Percentiles rank a stretch among this genome's conserved stretches.
phyloP scores from a whole-genome alignment of 2,888 invertebrate species.

The Caenorhabditis sp. region DNA sequence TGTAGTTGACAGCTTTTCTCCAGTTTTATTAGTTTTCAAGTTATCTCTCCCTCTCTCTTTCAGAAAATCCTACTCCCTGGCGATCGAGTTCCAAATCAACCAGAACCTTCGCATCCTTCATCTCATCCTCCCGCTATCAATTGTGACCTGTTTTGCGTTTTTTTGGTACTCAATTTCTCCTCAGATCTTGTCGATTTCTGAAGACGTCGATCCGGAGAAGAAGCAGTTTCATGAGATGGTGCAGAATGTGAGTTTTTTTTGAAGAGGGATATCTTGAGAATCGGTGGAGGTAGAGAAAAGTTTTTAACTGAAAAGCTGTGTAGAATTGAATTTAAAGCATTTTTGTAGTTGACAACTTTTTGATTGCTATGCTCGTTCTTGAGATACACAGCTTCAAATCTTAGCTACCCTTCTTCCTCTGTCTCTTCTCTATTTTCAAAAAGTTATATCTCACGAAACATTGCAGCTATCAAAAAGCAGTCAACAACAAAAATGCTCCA shows the following conservation, averaged over 20 bases:
- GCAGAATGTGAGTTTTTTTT: constrained; percentile 41
- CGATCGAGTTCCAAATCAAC: constrained; percentile 59
- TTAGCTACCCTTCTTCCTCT: too few relatives aligned
- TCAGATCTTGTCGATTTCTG: not conserved
- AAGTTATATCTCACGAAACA: not conserved
- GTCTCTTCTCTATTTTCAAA: too few relatives aligned
- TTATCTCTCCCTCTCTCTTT: not conserved
- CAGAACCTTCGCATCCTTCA: constrained; percentile 57
- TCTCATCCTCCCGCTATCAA: constrained; percentile 37
- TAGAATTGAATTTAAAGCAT: not conserved
- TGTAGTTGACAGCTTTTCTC: not conserved
- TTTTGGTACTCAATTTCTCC: constrained; percentile 31
- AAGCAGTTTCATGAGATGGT: constrained; percentile 44
- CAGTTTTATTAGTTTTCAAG: not conserved
- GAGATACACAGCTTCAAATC: not conserved
- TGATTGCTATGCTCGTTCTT: not conserved
- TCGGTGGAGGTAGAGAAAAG: not conserved
- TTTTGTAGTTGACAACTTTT: constrained; percentile 5
- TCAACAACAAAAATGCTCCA: not conserved
- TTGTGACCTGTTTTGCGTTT: constrained; percentile 40
- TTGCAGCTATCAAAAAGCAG: not conserved
- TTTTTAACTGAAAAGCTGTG: not conserved
- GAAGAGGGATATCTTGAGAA: not conserved
- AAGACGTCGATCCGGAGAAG: constrained; percentile 28
- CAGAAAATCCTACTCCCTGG: constrained; percentile 55